These are phyloP conservation scores for Zoanthus gigantus DNA, from an alignment of 92 coral and sea anemone genomes.

Conservation along the genomic window DNA sequence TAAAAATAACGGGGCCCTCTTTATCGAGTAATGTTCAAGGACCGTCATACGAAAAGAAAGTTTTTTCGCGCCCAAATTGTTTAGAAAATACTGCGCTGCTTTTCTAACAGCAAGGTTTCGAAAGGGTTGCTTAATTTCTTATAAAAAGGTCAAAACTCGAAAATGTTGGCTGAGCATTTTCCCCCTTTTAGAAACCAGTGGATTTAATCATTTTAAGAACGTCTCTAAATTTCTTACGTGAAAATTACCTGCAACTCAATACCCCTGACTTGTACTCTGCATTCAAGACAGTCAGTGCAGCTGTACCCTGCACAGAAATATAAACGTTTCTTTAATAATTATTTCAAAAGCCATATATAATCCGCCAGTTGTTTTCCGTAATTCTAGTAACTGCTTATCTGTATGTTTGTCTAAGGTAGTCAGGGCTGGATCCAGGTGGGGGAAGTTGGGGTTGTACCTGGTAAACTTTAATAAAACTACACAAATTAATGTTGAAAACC, in stretches of 20 bases:
- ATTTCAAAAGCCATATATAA: background rate
- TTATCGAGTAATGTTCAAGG: background rate
- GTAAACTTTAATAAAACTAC: no score
- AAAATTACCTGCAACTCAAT: constrained; percentile 6
- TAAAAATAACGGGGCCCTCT: background rate
- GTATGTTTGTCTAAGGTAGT: no score
- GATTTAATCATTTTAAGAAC: no score
- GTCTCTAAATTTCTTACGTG: background rate
- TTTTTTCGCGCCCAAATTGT: background rate
- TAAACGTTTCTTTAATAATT: background rate
- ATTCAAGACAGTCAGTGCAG: background rate
- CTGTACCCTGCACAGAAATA: background rate
- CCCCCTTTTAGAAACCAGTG: background rate
- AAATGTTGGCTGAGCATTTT: background rate
- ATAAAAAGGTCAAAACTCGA: no score
- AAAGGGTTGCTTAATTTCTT: no score
- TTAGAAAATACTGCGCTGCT: background rate
- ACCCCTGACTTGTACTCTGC: background rate
- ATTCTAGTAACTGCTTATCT: no score
- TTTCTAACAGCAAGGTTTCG: no score
- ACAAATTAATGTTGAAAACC: no score
- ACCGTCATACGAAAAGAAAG: no score
- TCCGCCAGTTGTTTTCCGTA: background rate
- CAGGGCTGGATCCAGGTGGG: no score
- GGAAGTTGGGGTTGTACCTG: no score